Evolutionary conservation across 1,140 invertebrate genomes (phyloP).

Genomic region (Mylabris phalerata): DNA sequence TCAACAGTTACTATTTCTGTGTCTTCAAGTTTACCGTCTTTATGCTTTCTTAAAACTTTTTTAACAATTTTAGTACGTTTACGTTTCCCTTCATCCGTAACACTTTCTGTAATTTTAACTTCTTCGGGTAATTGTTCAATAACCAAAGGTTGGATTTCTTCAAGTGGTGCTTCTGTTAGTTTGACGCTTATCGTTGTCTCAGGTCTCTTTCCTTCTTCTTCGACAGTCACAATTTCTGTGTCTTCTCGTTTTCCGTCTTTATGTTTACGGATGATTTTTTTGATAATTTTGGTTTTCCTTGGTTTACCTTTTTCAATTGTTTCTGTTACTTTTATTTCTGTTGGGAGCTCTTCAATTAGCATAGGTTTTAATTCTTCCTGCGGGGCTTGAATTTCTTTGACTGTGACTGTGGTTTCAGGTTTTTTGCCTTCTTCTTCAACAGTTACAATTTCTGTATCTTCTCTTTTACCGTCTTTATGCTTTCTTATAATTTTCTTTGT

Average conservation of each 20-base stretch:
- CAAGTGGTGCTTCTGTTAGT: slow-evolving; percentile 30
- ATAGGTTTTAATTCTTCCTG: too few relatives aligned
- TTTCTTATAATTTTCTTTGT: slow-evolving; percentile 23
- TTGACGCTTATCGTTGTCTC: slow-evolving; percentile 39
- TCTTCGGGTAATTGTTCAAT: slow-evolving; percentile 28
- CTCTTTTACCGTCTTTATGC: slow-evolving; percentile 36
- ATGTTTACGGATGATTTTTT: slow-evolving; percentile 27
- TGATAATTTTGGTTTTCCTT: slow-evolving; percentile 28
- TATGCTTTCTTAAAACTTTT: slow-evolving; percentile 38
- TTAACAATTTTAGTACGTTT: slow-evolving; percentile 26
- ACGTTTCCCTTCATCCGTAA: slow-evolving; percentile 25
- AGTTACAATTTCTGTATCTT: slow-evolving; percentile 39
- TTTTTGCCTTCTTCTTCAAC: slow-evolving; percentile 37
- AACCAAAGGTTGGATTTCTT: slow-evolving; percentile 36
- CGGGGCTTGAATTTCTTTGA: slow-evolving; percentile 12
- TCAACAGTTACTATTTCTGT: slow-evolving; percentile 37
- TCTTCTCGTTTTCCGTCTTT: slow-evolving; percentile 34
- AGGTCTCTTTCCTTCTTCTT: slow-evolving; percentile 37
- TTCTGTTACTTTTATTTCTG: slow-evolving; percentile 25
- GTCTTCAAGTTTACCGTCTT: slow-evolving; percentile 32
- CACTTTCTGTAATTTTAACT: slow-evolving; percentile 21
- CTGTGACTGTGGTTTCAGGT: slow-evolving; percentile 36
- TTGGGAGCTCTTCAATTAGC: slow-evolving; percentile 19
- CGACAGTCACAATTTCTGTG: slow-evolving; percentile 37
- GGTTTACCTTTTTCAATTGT: slow-evolving; percentile 30